These are phyloP conservation scores for Nasalis larvatus DNA, from an alignment of 2,113 vertebrate genomes.

Conservation along the genomic window DNA sequence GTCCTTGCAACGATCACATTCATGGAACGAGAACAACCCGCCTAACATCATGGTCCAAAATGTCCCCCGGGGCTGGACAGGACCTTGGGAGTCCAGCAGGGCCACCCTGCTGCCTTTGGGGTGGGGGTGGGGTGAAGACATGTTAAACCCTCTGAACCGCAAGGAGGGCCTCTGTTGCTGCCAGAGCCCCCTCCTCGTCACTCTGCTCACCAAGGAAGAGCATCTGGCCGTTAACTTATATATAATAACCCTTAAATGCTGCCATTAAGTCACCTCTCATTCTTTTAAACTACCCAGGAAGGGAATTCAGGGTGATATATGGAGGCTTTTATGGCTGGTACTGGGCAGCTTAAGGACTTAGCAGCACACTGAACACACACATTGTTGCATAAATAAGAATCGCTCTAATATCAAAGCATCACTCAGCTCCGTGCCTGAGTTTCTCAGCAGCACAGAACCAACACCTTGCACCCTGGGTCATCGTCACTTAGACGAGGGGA, in stretches of 20 bases:
- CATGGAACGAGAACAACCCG: not conserved
- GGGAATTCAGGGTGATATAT: slow-evolving; percentile 67
- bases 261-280: slow-evolving; percentile 74
- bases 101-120: not conserved
- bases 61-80: not conserved
- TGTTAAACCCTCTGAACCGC: not conserved
- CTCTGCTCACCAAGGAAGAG: not conserved
- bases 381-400: slow-evolving; percentile 54
- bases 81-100: not conserved
- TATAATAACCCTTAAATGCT: slow-evolving; percentile 74
- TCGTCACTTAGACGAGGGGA: fast-evolving
- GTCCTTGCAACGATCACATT: fast-evolving
- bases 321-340: slow-evolving; percentile 59
- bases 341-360: slow-evolving; percentile 57
- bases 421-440: not conserved
- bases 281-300: slow-evolving; percentile 69
- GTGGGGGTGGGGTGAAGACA: fast-evolving
- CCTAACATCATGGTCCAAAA: not conserved
- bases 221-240: slow-evolving; percentile 53
- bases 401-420: slow-evolving; percentile 11
- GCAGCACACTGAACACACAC: not conserved
- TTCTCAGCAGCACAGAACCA: not conserved
- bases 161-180: not conserved
- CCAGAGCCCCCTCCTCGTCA: not conserved
- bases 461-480: fast-evolving